Evolutionary conservation across 2,888 invertebrate genomes (phyloP).

Genomic region (Candidula unifasciata): DNA sequence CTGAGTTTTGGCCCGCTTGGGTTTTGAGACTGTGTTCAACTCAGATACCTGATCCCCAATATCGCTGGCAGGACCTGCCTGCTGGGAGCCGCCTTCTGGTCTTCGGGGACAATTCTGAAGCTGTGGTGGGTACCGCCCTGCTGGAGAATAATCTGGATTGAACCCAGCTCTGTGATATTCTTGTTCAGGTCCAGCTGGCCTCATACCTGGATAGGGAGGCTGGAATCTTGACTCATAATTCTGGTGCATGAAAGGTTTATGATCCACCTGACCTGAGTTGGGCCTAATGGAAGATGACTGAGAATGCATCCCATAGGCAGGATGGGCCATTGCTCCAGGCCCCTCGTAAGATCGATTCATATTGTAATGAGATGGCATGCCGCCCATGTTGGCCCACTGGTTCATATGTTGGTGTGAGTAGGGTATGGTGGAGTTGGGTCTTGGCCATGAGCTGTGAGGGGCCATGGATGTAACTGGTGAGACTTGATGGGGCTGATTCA

Average conservation of each 20-base stretch:
- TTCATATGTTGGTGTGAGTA: constrained; percentile 28
- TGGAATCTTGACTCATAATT: constrained; percentile 12
- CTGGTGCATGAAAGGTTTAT: constrained; percentile 12
- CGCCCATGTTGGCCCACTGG: constrained; percentile 37
- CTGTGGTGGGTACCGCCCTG: neutral
- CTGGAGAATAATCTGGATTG: constrained; percentile 11
- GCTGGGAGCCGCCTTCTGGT: constrained; percentile 12
- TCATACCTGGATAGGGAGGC: neutral
- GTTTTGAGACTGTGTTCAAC: constrained; percentile 41
- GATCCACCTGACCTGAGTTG: neutral
- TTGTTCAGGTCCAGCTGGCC: neutral
- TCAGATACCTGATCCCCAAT: constrained; percentile 25
- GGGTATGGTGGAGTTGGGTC: neutral
- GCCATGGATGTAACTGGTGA: constrained; percentile 15
- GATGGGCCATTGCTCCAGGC: neutral
- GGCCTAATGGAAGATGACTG: constrained; percentile 5
- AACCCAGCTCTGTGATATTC: constrained; percentile 19
- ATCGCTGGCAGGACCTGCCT: neutral
- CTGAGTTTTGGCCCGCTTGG: constrained; percentile 42
- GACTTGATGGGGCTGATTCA: neutral
- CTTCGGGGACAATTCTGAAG: neutral
- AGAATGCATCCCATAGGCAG: neutral
- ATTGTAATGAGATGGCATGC: constrained; percentile 13
- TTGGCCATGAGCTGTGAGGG: constrained; percentile 24
- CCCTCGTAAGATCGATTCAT: constrained; percentile 33